Percentiles rank a stretch among this genome's conserved stretches.
Conservation (phyloP, 1,140 invertebrate genomes). For the Sycobia sp. region DNA sequence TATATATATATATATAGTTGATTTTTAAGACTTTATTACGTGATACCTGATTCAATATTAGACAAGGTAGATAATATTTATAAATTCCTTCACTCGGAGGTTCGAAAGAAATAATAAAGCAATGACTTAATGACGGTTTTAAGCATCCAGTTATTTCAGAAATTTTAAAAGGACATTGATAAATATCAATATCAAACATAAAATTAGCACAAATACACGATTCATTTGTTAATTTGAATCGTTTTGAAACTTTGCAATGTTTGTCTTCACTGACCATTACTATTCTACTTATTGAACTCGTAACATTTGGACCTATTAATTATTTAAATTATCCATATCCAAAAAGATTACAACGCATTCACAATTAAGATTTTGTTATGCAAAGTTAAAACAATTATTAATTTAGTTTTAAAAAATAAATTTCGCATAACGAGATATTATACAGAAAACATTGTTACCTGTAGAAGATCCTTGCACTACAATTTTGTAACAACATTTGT, state of each 20-base stretch:
- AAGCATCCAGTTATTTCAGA: constrained; percentile 38
- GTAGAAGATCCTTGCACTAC: constrained; percentile 36
- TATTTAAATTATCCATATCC: too few species aligned
- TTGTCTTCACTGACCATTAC: background rate
- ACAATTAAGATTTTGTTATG: constrained; percentile 18
- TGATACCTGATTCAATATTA: constrained; percentile 47
- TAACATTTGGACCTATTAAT: constrained; percentile 18
- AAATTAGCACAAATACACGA: constrained; percentile 43
- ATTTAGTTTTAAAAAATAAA: background rate
- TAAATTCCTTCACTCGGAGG: constrained; percentile 37
- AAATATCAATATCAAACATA: constrained; percentile 44
- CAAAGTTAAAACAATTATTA: constrained; percentile 6
- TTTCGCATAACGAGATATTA: background rate
- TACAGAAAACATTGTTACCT: constrained; percentile 38
- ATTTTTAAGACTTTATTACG: too few species aligned
- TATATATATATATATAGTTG: too few species aligned
- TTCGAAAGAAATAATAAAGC: constrained; percentile 42
- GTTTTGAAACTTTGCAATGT: background rate
- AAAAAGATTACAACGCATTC: too few species aligned
- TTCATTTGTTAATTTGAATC: constrained; percentile 43
- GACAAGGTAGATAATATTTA: constrained; percentile 39
- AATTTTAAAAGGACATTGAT: constrained; percentile 42
- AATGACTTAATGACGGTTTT: constrained; percentile 36
- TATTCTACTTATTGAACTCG: background rate
- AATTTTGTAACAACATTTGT: constrained; percentile 36